Base-by-base conservation (phyloP, 2,888 invertebrate species). In the Lypha dubia region DNA sequence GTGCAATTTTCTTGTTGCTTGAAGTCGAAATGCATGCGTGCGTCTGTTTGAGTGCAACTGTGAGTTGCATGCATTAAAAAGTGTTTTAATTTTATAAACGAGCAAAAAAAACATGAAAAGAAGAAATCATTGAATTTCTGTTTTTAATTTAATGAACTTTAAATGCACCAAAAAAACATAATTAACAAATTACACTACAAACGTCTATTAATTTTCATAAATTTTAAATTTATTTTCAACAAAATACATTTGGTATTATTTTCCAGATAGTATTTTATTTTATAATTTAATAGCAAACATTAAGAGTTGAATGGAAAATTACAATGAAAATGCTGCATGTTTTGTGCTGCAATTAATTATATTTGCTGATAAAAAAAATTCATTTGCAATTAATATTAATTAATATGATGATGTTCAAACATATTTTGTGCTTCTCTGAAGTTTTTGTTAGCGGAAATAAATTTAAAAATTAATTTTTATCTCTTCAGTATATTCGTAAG, bases 121-220 rank as follows among this genome's bases (percentile, higher is more conserved):
- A n/a, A 46, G 76, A 49, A 44, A 49, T 68, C 46, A 68, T 38
- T 70, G 63, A 75, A 71, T 58, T 83, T 70, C 46, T 76, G 80
- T 84, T 84, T 80, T 76, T 11, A 76, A 84, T 67, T 71, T 76
- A 84, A 80, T 80, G 75, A 80, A 75, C 84, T 84, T 80, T 63
- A 70, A 71, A 81, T 58, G 60, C 67, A 22, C 28, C 15, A 62
- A 41, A 35, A 56, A 35, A 56, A 17, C 3, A 5, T 11, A 44
- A n/a, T n/a, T n/a, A 53, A 70, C 22, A 76, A 71, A 65, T 81
- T 71, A 15, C 38, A 22, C 3, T 56, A 71, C 62, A 79, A 79
- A 71, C 53, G 71, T 35, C 71, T 56, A 73, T 79, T 79, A 73
- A 73, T 79, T 79, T 79, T 71, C 32, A 63, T 80, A 44, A 28